Conservation (phyloP, 2,888 invertebrate species). For the Gymnocheta viridis region DNA sequence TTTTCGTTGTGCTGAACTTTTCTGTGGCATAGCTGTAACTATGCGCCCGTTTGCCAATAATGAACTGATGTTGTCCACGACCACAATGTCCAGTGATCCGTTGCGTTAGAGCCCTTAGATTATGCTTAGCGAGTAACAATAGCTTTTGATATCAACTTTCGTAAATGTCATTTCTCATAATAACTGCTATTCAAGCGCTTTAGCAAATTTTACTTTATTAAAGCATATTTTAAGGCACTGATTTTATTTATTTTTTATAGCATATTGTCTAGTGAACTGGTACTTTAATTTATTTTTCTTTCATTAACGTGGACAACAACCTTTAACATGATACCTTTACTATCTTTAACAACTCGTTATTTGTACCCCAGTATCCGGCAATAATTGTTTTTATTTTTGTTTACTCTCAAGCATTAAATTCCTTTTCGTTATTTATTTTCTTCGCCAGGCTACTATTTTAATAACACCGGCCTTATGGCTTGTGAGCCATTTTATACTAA, state of each 20-base stretch:
- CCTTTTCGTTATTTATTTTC: constrained; percentile 10
- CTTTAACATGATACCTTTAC: background rate
- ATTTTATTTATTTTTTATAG: background rate
- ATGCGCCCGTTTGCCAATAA: no score
- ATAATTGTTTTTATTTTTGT: background rate
- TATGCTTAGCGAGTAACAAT: no score
- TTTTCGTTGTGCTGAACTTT: no score
- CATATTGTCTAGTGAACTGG: background rate
- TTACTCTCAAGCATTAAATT: background rate
- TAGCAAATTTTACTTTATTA: background rate
- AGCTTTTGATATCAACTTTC: no score
- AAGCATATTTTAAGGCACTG: background rate
- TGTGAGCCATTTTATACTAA: constrained; percentile 94
- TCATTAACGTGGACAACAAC: no score
- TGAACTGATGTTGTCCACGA: no score
- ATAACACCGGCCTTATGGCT: constrained; percentile 91
- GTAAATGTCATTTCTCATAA: no score
- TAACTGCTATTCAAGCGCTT: no score
- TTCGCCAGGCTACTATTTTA: constrained; percentile 90
- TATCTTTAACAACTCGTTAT: background rate
- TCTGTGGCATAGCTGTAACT: no score
- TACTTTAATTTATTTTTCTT: background rate
- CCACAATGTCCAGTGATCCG: no score
- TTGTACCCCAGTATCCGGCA: background rate
- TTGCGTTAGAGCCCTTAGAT: no score